phyloP scores from a whole-genome alignment of 2,888 invertebrate species.

The Napeogenes inachia region DNA sequence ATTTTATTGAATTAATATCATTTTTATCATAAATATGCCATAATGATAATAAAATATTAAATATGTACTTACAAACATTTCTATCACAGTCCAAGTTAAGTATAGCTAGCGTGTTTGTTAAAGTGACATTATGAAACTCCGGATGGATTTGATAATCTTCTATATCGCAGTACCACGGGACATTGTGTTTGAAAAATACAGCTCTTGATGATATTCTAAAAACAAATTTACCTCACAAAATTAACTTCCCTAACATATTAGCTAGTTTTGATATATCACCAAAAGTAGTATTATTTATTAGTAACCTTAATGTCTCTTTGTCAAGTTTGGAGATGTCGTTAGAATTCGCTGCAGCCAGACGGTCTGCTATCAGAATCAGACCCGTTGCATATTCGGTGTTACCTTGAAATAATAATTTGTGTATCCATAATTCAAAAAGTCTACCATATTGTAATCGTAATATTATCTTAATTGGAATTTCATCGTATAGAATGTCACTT shows the following conservation, averaged over 20 bases:
- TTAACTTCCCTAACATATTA: too few relatives aligned
- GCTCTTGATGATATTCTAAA: conserved; percentile 40
- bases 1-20: too few relatives aligned
- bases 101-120: conserved; percentile 48
- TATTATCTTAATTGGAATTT: too few relatives aligned
- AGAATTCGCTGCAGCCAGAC: conserved; percentile 30
- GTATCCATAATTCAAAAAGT: too few relatives aligned
- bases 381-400: conserved; percentile 26
- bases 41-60: not conserved
- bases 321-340: conserved; percentile 29
- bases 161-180: conserved; percentile 37
- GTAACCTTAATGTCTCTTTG: conserved; percentile 26
- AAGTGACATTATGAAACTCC: conserved; percentile 40
- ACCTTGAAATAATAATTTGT: conserved; percentile 10
- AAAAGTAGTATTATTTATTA: not conserved
- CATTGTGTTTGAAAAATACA: conserved; percentile 40
- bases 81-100: conserved; percentile 36
- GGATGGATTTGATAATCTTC: conserved; percentile 44
- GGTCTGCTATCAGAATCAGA: conserved; percentile 27
- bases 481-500: too few relatives aligned
- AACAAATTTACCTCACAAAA: not conserved
- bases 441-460: too few relatives aligned
- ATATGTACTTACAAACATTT: conserved; percentile 21
- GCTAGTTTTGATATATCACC: too few relatives aligned
- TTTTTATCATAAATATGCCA: not conserved